phyloP scores from a whole-genome alignment of 2,113 vertebrate genomes.

The Elephas maximus region DNA sequence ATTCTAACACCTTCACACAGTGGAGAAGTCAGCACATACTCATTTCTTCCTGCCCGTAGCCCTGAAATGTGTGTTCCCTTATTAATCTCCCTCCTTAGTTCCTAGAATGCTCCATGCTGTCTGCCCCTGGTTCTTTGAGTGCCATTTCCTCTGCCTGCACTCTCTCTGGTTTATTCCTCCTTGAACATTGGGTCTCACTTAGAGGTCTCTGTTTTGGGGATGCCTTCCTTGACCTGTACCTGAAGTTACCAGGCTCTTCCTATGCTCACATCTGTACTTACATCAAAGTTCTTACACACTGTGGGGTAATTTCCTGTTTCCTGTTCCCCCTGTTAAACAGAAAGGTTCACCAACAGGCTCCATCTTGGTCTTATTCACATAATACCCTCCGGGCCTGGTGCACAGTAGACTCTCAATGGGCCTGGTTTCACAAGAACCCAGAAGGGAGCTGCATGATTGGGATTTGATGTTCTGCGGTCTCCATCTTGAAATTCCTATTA shows the following conservation, averaged over 20 bases:
- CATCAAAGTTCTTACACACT: fast-evolving
- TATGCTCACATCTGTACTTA: neutral
- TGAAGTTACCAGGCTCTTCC: neutral
- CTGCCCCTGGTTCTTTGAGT: neutral
- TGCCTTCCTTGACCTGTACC: neutral
- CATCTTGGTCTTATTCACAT: neutral
- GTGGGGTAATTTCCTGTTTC: neutral
- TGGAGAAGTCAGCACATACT: neutral
- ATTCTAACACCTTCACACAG: neutral
- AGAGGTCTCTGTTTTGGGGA: neutral
- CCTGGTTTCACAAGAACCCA: neutral
- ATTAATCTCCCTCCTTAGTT: neutral
- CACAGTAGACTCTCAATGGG: neutral
- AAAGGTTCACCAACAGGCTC: neutral
- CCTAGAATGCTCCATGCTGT: neutral
- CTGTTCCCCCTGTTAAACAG: neutral
- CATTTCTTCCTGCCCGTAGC: neutral
- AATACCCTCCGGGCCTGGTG: neutral
- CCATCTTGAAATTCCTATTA: neutral
- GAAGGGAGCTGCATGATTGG: neutral
- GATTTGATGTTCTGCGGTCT: neutral
- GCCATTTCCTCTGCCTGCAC: neutral
- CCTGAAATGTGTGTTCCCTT: neutral
- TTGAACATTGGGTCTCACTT: neutral
- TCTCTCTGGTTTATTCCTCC: neutral